These are phyloP conservation scores for Hyles vespertilio DNA, from an alignment of 1,140 invertebrate species.

Conservation along the genomic window DNA sequence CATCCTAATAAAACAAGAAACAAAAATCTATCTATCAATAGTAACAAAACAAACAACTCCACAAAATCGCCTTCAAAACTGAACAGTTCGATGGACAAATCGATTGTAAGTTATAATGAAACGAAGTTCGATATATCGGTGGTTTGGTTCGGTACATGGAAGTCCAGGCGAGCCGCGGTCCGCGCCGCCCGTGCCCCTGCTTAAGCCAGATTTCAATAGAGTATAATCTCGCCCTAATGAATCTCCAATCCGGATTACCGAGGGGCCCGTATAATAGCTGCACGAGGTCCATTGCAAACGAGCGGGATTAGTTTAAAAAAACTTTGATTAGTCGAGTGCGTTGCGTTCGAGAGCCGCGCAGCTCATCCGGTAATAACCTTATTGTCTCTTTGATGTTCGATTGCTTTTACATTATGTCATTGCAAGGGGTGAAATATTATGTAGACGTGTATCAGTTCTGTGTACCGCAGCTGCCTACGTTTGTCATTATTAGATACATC, in stretches of 20 bases:
- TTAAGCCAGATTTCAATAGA: slow-evolving; percentile 76
- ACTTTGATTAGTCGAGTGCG: slow-evolving; percentile 53
- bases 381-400: too few species aligned
- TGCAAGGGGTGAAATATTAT: background rate
- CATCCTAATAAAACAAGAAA: too few species aligned
- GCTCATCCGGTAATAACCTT: background rate
- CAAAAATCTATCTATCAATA: too few species aligned
- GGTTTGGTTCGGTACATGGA: too few species aligned
- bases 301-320: slow-evolving; percentile 60
- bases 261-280: slow-evolving; percentile 54
- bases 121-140: too few species aligned
- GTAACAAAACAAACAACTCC: too few species aligned
- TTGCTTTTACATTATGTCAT: too few species aligned
- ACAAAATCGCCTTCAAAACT: too few species aligned
- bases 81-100: too few species aligned
- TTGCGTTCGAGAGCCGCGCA: slow-evolving; percentile 9
- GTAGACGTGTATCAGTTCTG: background rate
- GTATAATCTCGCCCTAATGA: slow-evolving; percentile 77
- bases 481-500: too few species aligned
- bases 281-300: slow-evolving; percentile 50
- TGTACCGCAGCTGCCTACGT: background rate
- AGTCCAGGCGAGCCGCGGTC: slow-evolving; percentile 8
- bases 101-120: too few species aligned
- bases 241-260: slow-evolving; percentile 75
- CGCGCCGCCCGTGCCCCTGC: slow-evolving; percentile 36